Evolutionary conservation across 2,888 invertebrate genomes (phyloP).

Genomic region (Galerucella nymphaeae): DNA sequence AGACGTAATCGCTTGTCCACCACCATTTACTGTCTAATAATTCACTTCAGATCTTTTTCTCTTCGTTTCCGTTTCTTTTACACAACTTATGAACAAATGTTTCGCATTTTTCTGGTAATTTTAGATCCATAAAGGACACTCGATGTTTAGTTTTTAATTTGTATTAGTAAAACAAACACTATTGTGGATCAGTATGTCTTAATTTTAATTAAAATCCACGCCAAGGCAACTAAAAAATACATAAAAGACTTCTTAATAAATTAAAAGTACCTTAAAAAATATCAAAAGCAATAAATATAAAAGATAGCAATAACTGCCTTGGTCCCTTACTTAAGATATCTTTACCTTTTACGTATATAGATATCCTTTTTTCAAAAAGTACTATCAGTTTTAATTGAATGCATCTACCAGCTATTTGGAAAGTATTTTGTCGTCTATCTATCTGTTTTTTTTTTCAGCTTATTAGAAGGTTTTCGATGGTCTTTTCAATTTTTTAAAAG

Average conservation of each 20-base stretch:
- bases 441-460: background rate
- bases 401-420: slow-evolving; percentile 16
- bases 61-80: background rate
- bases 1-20: slow-evolving; percentile 63
- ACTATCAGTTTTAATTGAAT: slow-evolving; percentile 15
- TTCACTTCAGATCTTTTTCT: slow-evolving; percentile 52
- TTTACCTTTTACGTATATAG: slow-evolving; percentile 5
- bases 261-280: slow-evolving; percentile 17
- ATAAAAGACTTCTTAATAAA: background rate
- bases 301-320: slow-evolving; percentile 12
- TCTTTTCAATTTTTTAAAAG: slow-evolving; percentile 8
- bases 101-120: slow-evolving; percentile 12
- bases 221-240: background rate
- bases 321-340: slow-evolving; percentile 6
- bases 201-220: background rate
- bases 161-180: too few species aligned
- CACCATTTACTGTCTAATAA: slow-evolving; percentile 61
- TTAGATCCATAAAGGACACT: background rate
- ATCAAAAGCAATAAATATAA: slow-evolving; percentile 10
- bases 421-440: slow-evolving; percentile 18
- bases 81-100: slow-evolving; percentile 3
- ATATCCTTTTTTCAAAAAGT: background rate
- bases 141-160: too few species aligned
- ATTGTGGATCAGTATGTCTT: too few species aligned
- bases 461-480: slow-evolving; percentile 9